phyloP scores from a whole-genome alignment of 2,113 vertebrate genomes.

The Platanista minor region DNA sequence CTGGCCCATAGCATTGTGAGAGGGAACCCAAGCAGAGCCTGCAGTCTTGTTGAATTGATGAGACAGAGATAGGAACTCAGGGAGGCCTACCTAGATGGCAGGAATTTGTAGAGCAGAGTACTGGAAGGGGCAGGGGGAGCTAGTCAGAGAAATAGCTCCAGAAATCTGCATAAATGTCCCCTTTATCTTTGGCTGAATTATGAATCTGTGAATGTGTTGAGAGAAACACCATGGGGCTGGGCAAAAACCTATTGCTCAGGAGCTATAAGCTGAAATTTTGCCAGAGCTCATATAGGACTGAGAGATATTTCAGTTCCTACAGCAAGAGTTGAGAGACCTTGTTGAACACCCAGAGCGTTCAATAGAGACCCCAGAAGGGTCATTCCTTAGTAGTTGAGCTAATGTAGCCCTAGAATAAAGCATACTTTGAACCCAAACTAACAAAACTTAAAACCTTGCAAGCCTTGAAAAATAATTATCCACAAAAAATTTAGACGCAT shows the following conservation, averaged over 20 bases:
- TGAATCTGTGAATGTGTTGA: background rate
- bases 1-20: background rate
- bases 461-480: constrained; percentile 26
- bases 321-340: constrained; percentile 1
- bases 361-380: background rate
- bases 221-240: background rate
- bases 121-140: background rate
- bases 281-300: background rate
- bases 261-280: background rate
- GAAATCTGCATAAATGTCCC: background rate
- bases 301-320: background rate
- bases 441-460: background rate
- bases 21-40: background rate
- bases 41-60: constrained; percentile 20
- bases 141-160: background rate
- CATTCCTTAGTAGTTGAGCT: background rate
- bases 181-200: constrained; percentile 1
- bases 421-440: background rate
- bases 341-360: background rate
- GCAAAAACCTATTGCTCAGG: background rate
- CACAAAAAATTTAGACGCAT: constrained; percentile 11
- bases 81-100: background rate
- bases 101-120: background rate
- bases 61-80: background rate
- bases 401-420: background rate